Conservation (phyloP, 2,797 vertebrate genomes). For the Coranthus polyacanthus region DNA sequence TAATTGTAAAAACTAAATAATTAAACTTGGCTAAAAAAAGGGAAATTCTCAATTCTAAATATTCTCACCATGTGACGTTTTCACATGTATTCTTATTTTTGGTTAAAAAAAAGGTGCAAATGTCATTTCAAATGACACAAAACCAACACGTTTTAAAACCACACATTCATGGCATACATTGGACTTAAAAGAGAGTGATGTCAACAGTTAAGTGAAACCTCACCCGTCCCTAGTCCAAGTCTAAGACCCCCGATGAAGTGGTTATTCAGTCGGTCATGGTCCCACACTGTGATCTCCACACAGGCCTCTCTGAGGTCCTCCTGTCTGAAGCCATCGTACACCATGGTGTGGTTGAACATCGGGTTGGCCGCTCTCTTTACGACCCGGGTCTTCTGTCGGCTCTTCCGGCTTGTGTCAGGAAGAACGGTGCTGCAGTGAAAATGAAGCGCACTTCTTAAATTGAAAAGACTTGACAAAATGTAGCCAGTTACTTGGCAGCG, state of each 20-base stretch:
- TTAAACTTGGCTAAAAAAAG: too few species aligned
- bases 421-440: conserved; percentile 87
- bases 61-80: too few species aligned
- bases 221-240: conserved; percentile 93
- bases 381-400: conserved; percentile 91
- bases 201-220: too few species aligned
- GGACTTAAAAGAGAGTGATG: too few species aligned
- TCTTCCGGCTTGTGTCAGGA: conserved; percentile 91
- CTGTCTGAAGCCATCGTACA: conserved; percentile 90
- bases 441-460: background rate
- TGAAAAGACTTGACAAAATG: background rate
- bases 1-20: too few species aligned
- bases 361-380: conserved; percentile 90
- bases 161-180: too few species aligned
- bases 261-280: conserved; percentile 90
- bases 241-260: conserved; percentile 93
- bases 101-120: too few species aligned
- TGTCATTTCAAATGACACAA: too few species aligned
- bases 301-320: conserved; percentile 93
- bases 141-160: too few species aligned
- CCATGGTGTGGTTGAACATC: conserved; percentile 96
- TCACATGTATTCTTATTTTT: too few species aligned
- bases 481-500: too few species aligned
- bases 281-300: conserved; percentile 95
- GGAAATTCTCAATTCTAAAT: too few species aligned